Base-by-base conservation (phyloP, 2,888 invertebrate genomes). In the Apoderus coryli region DNA sequence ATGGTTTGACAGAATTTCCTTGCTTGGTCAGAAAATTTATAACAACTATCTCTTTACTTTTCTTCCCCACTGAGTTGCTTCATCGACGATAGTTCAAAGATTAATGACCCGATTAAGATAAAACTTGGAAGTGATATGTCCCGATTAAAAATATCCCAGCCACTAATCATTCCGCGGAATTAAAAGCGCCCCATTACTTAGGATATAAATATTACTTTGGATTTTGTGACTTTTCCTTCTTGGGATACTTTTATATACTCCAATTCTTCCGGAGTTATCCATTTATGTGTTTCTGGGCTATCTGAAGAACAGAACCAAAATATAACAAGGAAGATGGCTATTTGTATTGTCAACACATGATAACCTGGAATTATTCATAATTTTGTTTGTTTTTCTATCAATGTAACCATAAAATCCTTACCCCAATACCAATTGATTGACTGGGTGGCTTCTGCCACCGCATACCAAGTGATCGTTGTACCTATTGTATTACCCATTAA, bases 401-500 rank as follows among this genome's bases (percentile, higher is more conserved):
- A n/a, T n/a, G n/a, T n/a, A n/a, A n/a, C n/a, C n/a, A n/a, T n/a
- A n/a, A n/a, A n/a, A n/a, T n/a, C n/a, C n/a, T n/a, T n/a, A n/a
- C 71, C 75, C 46, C 66, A 68, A 12, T 64, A 64, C 77, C 77
- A 78, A 34, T 72, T 73, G 13, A 65, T 57, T 9, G 54, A 52
- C 30, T 71, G 67, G 32, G 76, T 69, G 1, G 78, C 59, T 0
- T 65, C 53, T 3, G 76, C 76, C 16, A 73, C 65, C 2, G 76
- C 51, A 0, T 75, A 74, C 65, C 74, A 77, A 0, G 76, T 72
- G 2, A 75, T 55, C 2, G 76, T 70, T 1, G 76, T 76, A 3
- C 73, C 78, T 28, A 78, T 62, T 0, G 76, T 74, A 3, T 77
- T 77, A 7, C 78, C 78, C 64, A 76, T 69, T 45, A 77, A 58